A percentile compares a stretch with the other conserved stretches of the same genome.
These are phyloP conservation scores for Oenanthe oenanthe DNA, from an alignment of 2,113 vertebrate genomes.

Conservation along the genomic window DNA sequence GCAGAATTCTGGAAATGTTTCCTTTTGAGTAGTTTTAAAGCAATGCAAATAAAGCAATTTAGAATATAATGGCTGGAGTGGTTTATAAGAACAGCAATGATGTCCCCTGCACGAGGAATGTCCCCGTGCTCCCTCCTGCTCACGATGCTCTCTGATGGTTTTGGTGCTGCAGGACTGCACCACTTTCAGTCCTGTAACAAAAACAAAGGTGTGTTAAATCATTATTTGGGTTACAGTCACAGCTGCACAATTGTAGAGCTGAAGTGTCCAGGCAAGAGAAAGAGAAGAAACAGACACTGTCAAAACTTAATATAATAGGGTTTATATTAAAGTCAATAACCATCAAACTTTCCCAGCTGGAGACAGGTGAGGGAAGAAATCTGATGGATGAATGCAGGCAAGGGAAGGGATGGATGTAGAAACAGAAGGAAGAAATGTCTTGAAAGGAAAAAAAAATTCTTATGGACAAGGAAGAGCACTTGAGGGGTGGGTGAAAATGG, in stretches of 20 bases:
- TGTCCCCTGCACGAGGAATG: background rate
- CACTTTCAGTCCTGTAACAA: conserved; percentile 6
- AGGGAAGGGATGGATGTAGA: background rate
- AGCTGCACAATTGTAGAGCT: background rate
- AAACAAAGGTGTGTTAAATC: background rate
- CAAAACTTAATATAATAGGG: background rate
- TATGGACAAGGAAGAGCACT: background rate
- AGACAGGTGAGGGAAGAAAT: background rate
- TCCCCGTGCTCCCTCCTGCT: background rate
- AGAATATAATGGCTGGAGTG: background rate
- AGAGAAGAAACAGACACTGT: background rate
- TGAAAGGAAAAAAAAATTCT: background rate
- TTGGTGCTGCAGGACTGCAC: background rate
- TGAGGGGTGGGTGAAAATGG: background rate
- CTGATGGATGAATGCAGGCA: background rate
- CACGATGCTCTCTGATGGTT: background rate
- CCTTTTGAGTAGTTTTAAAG: background rate
- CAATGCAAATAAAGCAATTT: background rate
- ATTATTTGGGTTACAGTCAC: background rate
- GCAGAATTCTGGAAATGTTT: background rate
- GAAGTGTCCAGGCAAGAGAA: background rate
- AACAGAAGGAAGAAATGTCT: background rate
- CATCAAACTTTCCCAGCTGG: background rate
- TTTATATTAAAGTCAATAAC: background rate
- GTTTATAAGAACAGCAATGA: background rate